A percentile compares a stretch with the other conserved stretches of the same genome.
Evolutionary conservation across 1,140 invertebrate genomes (phyloP).

Genomic region (Palaemon carinicauda): DNA sequence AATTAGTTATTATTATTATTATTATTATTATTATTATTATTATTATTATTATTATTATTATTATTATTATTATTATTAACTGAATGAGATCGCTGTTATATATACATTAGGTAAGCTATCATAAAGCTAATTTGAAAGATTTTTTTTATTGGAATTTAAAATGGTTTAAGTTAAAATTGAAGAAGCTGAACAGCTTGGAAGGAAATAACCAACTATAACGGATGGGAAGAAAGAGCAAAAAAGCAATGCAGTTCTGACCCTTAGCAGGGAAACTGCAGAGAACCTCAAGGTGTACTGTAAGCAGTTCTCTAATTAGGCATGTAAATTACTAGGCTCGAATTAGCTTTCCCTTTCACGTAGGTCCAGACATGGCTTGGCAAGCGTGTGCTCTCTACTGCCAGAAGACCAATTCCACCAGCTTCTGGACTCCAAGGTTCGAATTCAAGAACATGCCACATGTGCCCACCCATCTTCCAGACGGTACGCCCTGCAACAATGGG

Average conservation of each 20-base stretch:
- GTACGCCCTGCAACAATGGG: constrained; percentile 31
- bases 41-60: neutral
- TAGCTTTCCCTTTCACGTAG: too few relatives aligned
- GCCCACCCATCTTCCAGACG: constrained; percentile 36
- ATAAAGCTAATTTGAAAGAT: too few relatives aligned
- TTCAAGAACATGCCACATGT: constrained; percentile 41
- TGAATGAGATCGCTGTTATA: neutral
- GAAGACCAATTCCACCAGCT: constrained; percentile 20
- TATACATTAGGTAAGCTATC: too few relatives aligned
- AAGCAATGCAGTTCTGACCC: too few relatives aligned
- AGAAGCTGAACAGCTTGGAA: too few relatives aligned
- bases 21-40: neutral
- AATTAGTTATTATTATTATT: too few relatives aligned
- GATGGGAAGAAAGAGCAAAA: too few relatives aligned
- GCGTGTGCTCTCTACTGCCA: constrained; percentile 51
- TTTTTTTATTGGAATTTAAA: too few relatives aligned
- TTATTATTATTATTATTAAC: neutral
- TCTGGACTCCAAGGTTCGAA: constrained; percentile 48
- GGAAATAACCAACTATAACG: too few relatives aligned
- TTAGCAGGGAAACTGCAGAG: too few relatives aligned
- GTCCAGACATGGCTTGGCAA: constrained; percentile 35
- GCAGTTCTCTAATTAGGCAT: neutral
- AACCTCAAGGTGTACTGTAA: neutral
- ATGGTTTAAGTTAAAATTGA: too few relatives aligned
- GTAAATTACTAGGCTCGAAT: too few relatives aligned